phyloP scores from a whole-genome alignment of 2,113 vertebrate genomes.

The Erinaceus europaeus region DNA sequence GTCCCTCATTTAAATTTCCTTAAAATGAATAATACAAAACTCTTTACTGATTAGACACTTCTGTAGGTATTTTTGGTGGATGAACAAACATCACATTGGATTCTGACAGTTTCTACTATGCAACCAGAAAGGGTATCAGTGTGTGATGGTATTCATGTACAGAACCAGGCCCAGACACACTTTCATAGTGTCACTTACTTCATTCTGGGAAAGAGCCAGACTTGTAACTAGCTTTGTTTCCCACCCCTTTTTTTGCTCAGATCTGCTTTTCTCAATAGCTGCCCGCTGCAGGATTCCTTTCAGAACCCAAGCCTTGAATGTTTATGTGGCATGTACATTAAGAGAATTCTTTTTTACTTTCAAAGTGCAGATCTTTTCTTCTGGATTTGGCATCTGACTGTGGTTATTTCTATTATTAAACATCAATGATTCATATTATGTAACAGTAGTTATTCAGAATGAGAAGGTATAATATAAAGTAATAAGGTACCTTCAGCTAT shows the following conservation, averaged over 20 bases:
- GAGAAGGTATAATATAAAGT: conserved; percentile 57
- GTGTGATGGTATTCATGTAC: conserved; percentile 7
- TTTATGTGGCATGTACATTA: conserved; percentile 60
- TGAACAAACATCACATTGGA: conserved; percentile 21
- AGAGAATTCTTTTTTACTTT: conserved; percentile 57
- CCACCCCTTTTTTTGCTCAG: neutral
- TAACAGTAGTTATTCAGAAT: conserved; percentile 65
- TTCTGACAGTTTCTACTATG: conserved; percentile 55
- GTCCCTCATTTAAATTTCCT: too few relatives aligned
- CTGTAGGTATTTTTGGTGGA: conserved; percentile 38
- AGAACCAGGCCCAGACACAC: neutral
- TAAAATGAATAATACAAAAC: neutral
- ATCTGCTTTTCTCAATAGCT: conserved; percentile 66
- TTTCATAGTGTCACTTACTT: conserved; percentile 65
- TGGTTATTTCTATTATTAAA: conserved; percentile 78
- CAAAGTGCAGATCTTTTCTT: conserved; percentile 56
- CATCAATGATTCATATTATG: conserved; percentile 62
- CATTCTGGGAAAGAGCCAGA: conserved; percentile 50
- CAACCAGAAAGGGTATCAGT: conserved; percentile 49
- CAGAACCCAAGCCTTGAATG: conserved; percentile 23
- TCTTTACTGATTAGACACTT: conserved; percentile 57
- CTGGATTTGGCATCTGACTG: conserved; percentile 64
- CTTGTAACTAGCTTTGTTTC: neutral
- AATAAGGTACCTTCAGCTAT: conserved; percentile 48
- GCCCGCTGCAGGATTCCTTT: conserved; percentile 60